Conservation (phyloP, 2,113 vertebrate genomes). For the Ifrita kowaldi region DNA sequence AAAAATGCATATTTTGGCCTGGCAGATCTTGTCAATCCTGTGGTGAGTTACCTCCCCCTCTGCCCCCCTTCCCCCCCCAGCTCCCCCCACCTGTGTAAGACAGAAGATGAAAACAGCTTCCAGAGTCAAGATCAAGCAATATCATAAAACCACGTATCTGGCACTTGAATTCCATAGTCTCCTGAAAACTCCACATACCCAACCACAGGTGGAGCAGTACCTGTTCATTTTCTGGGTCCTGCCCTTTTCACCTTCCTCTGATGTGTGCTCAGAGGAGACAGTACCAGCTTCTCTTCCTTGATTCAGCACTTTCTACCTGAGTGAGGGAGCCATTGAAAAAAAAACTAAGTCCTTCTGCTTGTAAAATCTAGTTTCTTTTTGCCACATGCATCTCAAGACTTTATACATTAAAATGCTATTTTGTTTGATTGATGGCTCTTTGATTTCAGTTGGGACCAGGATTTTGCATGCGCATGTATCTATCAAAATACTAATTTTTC, state of each 20-base stretch:
- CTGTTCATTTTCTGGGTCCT: neutral
- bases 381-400: neutral
- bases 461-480: rapidly evolving
- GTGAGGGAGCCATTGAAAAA: neutral
- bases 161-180: neutral
- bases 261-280: neutral
- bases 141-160: neutral
- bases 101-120: neutral
- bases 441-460: neutral
- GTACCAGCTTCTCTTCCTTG: neutral
- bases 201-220: neutral
- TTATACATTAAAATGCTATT: neutral
- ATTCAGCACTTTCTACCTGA: neutral
- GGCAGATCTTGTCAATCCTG: neutral
- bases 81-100: neutral
- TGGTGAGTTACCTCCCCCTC: neutral
- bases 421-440: neutral
- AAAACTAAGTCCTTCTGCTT: neutral
- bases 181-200: neutral
- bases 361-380: neutral
- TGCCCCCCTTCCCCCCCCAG: rapidly evolving
- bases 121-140: neutral
- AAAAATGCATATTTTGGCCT: neutral
- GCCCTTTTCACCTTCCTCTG: neutral
- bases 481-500: neutral